A percentile compares a stretch with the other conserved stretches of the same genome.
Evolutionary conservation across 2,113 vertebrate species (phyloP).

Genomic region (Oceanites oceanicus): DNA sequence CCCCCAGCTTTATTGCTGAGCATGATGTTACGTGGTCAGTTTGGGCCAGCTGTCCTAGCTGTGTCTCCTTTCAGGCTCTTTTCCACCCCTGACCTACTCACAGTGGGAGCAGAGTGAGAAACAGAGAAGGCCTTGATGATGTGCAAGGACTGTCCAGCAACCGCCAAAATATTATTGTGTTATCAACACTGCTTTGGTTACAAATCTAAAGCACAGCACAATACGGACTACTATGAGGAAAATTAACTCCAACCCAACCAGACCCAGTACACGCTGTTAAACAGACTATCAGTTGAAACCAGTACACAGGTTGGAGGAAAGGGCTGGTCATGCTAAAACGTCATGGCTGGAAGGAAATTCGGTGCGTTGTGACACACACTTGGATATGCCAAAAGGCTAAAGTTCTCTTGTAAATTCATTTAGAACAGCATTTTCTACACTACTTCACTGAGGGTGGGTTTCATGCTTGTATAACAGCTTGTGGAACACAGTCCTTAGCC

Average conservation of each 20-base stretch:
- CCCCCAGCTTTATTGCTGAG: background rate
- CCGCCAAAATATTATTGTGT: background rate
- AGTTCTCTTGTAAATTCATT: background rate
- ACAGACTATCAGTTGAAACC: background rate
- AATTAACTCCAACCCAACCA: background rate
- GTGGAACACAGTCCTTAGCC: background rate
- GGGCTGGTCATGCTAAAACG: background rate
- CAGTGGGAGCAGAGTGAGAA: background rate
- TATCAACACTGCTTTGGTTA: background rate
- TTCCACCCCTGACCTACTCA: background rate
- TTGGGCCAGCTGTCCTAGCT: background rate
- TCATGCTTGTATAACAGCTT: background rate
- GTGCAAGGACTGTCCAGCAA: background rate
- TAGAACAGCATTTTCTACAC: background rate
- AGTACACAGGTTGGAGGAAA: background rate
- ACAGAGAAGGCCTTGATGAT: background rate
- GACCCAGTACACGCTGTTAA: background rate
- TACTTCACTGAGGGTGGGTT: background rate
- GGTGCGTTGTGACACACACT: background rate
- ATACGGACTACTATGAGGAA: background rate
- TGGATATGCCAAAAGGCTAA: background rate
- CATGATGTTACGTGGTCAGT: background rate
- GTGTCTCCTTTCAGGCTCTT: background rate
- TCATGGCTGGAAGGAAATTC: background rate
- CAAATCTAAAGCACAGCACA: background rate